These are phyloP conservation scores for Caradrina clavipalpis DNA, from an alignment of 2,888 invertebrate genomes.

Conservation along the genomic window DNA sequence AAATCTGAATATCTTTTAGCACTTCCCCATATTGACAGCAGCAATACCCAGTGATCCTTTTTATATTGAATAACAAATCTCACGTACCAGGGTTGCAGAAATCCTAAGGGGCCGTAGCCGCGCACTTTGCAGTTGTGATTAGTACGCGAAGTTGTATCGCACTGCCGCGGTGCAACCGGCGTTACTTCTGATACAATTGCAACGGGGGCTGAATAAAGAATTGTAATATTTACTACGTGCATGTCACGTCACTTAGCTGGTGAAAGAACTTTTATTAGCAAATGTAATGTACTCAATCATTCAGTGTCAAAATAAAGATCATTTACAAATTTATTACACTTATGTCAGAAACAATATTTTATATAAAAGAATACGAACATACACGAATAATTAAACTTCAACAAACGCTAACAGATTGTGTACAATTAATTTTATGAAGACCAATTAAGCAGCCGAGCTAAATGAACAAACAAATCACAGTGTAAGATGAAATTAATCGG, in stretches of 20 bases:
- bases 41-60: not conserved
- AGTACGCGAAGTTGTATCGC: constrained; percentile 26
- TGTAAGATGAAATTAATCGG: constrained; percentile 11
- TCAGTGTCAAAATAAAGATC: not conserved
- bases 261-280: not conserved
- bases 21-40: not conserved
- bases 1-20: not conserved
- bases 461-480: constrained; percentile 16
- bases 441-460: not conserved
- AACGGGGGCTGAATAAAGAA: constrained; percentile 13
- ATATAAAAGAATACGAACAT: not conserved
- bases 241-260: not conserved
- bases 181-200: constrained; percentile 29
- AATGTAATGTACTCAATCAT: not conserved
- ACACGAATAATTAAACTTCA: not conserved
- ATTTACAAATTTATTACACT: constrained; percentile 3
- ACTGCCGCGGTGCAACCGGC: not conserved
- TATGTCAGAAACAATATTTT: not conserved
- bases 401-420: constrained; percentile 1
- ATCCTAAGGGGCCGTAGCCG: constrained; percentile 16
- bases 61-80: constrained; percentile 8
- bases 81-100: constrained; percentile 19
- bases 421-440: constrained; percentile 12
- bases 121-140: constrained; percentile 26
- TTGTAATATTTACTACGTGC: not conserved